Evolutionary conservation across 2,888 invertebrate species (phyloP).

Genomic region (Actias luna): DNA sequence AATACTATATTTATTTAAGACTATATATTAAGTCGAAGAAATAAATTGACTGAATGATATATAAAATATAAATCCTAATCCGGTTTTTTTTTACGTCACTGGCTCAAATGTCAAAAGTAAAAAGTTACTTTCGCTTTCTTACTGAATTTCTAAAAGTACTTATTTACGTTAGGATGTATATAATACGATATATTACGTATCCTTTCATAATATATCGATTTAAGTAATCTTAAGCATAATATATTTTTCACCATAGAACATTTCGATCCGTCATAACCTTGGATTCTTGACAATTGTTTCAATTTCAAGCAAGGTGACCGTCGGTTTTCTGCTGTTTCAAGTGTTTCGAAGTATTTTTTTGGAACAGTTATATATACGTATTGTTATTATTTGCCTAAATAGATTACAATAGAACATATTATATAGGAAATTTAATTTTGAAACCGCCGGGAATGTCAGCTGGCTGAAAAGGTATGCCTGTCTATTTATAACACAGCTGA

Average conservation of each 20-base stretch:
- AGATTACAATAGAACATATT: slow-evolving; percentile 5
- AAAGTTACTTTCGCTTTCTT: not conserved
- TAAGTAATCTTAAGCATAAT: slow-evolving; percentile 10
- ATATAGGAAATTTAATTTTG: not conserved
- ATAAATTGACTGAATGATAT: no score
- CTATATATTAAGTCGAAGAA: no score
- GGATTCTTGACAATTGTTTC: slow-evolving; percentile 42
- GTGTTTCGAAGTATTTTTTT: slow-evolving; percentile 31
- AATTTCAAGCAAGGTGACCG: slow-evolving; percentile 44
- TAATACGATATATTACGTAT: no score
- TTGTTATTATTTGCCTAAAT: not conserved
- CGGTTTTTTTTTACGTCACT: no score
- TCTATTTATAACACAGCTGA: slow-evolving; percentile 49
- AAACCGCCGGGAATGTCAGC: slow-evolving; percentile 30
- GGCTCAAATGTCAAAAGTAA: no score
- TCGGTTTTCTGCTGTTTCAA: slow-evolving; percentile 50
- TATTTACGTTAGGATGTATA: no score
- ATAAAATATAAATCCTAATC: no score
- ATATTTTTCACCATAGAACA: slow-evolving; percentile 28
- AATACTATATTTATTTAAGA: no score
- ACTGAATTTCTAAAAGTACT: no score
- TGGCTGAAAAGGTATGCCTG: slow-evolving; percentile 32
- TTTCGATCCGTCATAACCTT: slow-evolving; percentile 48
- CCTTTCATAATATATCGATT: not conserved
- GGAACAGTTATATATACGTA: slow-evolving; percentile 1